These are phyloP conservation scores for Amniataba percoides DNA, from an alignment of 2,797 vertebrate genomes.

Conservation along the genomic window DNA sequence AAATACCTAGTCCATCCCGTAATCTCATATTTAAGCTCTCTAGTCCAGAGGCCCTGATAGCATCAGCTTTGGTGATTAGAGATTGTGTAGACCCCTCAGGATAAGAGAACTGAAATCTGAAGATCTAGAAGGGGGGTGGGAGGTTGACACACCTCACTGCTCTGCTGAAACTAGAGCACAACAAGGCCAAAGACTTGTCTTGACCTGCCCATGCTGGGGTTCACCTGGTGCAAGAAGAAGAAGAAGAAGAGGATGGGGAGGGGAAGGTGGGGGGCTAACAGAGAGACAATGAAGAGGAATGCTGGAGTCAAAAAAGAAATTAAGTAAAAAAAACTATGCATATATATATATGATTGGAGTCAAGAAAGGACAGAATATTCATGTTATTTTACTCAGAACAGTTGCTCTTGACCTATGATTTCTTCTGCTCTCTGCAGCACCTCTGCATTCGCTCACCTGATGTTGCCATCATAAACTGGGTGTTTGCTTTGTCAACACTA, in stretches of 20 bases:
- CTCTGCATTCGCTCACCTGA: slow-evolving; percentile 22
- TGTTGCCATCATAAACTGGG: slow-evolving; percentile 60
- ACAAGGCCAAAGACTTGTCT: slow-evolving; percentile 67
- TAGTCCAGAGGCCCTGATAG: slow-evolving; percentile 22
- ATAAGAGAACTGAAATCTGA: slow-evolving; percentile 44
- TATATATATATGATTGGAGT: not conserved
- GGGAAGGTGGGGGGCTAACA: not conserved
- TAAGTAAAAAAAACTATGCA: not conserved
- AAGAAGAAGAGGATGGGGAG: not conserved
- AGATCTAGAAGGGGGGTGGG: slow-evolving; percentile 29
- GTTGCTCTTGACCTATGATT: slow-evolving; percentile 5
- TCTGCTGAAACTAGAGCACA: slow-evolving; percentile 57
- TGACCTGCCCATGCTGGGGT: slow-evolving; percentile 65
- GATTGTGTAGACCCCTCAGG: slow-evolving; percentile 15
- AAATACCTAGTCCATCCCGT: not conserved
- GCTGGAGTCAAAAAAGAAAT: slow-evolving; percentile 20
- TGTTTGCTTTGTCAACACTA: slow-evolving; percentile 75
- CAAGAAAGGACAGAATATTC: not conserved
- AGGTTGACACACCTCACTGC: slow-evolving; percentile 49
- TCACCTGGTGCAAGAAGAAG: slow-evolving; percentile 57
- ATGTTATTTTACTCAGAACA: slow-evolving; percentile 7
- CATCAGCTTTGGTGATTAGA: slow-evolving; percentile 31
- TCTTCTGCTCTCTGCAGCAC: slow-evolving; percentile 2
- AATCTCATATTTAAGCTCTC: slow-evolving; percentile 12
- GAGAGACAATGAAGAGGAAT: slow-evolving; percentile 20